Evolutionary conservation across 2,113 vertebrate genomes (phyloP), one percentile per base, ranked within the genome.

Genomic region (Alaudala cheleensis): DNA sequence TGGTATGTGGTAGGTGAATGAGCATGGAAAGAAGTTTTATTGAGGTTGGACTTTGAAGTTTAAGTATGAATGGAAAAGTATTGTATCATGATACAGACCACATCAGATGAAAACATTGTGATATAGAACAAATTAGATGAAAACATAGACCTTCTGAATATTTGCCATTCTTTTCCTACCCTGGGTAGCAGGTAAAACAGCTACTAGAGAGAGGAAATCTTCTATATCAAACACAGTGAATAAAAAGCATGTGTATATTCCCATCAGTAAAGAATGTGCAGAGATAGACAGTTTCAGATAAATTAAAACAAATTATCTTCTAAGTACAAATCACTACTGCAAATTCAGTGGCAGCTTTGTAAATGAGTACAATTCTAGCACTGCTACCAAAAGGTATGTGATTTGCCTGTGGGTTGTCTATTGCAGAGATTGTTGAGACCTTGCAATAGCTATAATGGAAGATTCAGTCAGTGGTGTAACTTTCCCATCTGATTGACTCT

Each of bases 151-250:
- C 24, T 49, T 64, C 29, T 79, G 78, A 90, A 47, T 85, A 93
- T 90, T 92, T 96, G n/a, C 11, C 23, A 42, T 83, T 95, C 42
- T 86, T 65, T 89, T 87, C n/a, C n/a, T 87, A 79, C 89, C 9
- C 6, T 37, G 34, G 7, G 14, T 13, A 67, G 28, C 74, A 84
- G 37, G 45, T 20, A 81, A 71, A 86, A 72, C 31, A 74, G 34
- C 65, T 67, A 13, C 12, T 29, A 44, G 56, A 67, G 28, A 56
- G 19, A 60, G 25, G 73, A 20, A 66, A 34, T 44, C 9, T 88
- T 70, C n/a, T 33, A 2, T 49, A 29, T 42, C 61, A 61, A 87
- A 72, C 25, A 64, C 8, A 29, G 29, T 0, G 4, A 67, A 66
- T 74, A 53, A 4, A 44, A 74, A 79, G 22, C 8, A 37, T 3